Percentiles rank a stretch among this genome's conserved stretches.
These are phyloP conservation scores for Acipenser transmontanus DNA, from an alignment of 2,797 vertebrate species.

Conservation along the genomic window DNA sequence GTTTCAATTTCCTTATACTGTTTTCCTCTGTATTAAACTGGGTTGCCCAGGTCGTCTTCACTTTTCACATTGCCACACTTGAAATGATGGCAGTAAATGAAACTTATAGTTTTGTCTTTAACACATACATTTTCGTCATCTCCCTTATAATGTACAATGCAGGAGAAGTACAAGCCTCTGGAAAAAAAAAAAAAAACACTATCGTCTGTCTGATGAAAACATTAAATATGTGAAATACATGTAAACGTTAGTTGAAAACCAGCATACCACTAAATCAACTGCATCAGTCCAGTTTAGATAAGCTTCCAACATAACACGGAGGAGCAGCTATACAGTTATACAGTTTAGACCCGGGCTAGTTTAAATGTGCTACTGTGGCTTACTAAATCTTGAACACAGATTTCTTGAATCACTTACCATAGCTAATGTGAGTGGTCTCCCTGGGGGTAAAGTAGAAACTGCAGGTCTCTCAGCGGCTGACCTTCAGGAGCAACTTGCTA, in stretches of 20 bases:
- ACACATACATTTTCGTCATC: conserved; percentile 26
- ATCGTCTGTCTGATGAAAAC: conserved; percentile 21
- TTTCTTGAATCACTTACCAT: too few relatives aligned
- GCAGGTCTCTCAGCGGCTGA: too few relatives aligned
- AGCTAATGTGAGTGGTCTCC: too few relatives aligned
- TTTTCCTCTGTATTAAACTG: conserved; percentile 22
- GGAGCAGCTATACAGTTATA: too few relatives aligned
- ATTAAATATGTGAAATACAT: conserved; percentile 23
- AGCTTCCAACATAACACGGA: too few relatives aligned
- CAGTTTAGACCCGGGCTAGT: too few relatives aligned
- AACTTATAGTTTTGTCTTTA: conserved; percentile 30
- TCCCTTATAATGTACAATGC: conserved; percentile 22
- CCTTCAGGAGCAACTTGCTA: too few relatives aligned
- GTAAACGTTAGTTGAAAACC: conserved; percentile 11
- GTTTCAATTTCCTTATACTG: not conserved
- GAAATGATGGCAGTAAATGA: conserved; percentile 24
- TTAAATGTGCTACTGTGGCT: too few relatives aligned
- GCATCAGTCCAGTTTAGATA: too few relatives aligned
- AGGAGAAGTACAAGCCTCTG: conserved; percentile 9
- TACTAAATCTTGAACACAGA: too few relatives aligned
- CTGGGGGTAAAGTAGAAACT: too few relatives aligned
- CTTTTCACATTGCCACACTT: conserved; percentile 31
- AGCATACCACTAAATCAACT: not conserved
- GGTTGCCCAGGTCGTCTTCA: conserved; percentile 18
- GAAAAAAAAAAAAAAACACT: conserved; percentile 4